phyloP scores from a whole-genome alignment of 2,797 vertebrate species.

The Dryobates pubescens region DNA sequence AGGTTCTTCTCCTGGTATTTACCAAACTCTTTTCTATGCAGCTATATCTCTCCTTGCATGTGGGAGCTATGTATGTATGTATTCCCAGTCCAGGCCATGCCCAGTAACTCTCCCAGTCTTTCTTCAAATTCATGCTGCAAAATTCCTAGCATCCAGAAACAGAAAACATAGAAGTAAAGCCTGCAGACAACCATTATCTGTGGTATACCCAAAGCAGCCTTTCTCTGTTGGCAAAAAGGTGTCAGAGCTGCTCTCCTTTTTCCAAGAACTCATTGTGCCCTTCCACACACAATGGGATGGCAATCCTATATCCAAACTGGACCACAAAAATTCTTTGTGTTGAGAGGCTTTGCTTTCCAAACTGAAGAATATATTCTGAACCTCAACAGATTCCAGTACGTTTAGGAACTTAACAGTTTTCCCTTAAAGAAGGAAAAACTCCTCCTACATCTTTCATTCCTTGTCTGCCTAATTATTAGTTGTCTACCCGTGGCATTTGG shows the following conservation, averaged over 20 bases:
- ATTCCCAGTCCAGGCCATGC: not conserved
- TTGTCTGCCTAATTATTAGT: not conserved
- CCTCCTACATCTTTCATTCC: not conserved
- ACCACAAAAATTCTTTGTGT: not conserved
- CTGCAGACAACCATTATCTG: not conserved
- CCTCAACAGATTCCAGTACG: not conserved
- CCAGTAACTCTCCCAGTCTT: not conserved
- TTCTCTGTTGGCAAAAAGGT: not conserved
- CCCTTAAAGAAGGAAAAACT: not conserved
- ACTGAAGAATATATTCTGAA: not conserved
- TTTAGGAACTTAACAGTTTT: not conserved
- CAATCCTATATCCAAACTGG: not conserved
- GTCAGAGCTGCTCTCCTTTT: not conserved
- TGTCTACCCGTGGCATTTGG: not conserved
- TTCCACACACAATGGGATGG: not conserved
- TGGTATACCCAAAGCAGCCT: not conserved
- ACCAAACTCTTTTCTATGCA: not conserved
- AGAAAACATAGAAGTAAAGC: not conserved
- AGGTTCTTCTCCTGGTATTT: not conserved
- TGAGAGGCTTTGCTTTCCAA: not conserved
- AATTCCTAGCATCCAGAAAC: not conserved
- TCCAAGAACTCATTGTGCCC: not conserved
- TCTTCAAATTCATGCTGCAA: not conserved
- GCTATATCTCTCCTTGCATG: not conserved
- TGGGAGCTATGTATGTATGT: not conserved